phyloP scores from a whole-genome alignment of 2,888 invertebrate genomes.

The Dioctria rufipes region DNA sequence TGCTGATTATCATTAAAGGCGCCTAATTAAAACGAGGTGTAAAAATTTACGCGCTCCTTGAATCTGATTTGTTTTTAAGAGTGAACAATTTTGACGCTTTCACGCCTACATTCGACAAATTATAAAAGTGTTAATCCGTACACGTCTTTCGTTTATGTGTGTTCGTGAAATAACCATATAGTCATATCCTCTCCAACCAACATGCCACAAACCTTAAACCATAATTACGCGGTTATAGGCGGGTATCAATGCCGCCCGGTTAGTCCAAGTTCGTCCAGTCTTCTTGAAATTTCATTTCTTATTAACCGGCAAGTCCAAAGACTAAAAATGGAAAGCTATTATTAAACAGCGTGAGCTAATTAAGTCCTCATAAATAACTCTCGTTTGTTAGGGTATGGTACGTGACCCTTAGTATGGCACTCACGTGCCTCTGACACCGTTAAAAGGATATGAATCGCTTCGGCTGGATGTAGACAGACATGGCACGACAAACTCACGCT shows the following conservation, averaged over 20 bases:
- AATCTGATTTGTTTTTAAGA: no score
- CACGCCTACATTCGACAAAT: background rate
- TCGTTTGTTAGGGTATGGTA: background rate
- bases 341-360: background rate
- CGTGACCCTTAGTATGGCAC: background rate
- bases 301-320: no score
- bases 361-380: background rate
- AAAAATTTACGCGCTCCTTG: background rate
- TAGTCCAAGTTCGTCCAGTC: no score
- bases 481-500: background rate
- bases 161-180: background rate
- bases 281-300: no score
- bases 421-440: conserved; percentile 12
- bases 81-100: background rate
- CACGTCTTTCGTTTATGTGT: background rate
- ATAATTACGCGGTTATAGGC: background rate
- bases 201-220: background rate
- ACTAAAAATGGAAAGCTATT: no score
- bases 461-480: background rate
- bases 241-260: no score
- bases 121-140: background rate
- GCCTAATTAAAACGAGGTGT: conserved; percentile 14
- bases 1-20: background rate
- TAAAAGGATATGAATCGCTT: conserved; percentile 4
- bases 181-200: background rate